Percentiles rank a stretch among this genome's conserved stretches.
Conservation (phyloP, 2,113 vertebrate species). For the Prunella fulvescens region DNA sequence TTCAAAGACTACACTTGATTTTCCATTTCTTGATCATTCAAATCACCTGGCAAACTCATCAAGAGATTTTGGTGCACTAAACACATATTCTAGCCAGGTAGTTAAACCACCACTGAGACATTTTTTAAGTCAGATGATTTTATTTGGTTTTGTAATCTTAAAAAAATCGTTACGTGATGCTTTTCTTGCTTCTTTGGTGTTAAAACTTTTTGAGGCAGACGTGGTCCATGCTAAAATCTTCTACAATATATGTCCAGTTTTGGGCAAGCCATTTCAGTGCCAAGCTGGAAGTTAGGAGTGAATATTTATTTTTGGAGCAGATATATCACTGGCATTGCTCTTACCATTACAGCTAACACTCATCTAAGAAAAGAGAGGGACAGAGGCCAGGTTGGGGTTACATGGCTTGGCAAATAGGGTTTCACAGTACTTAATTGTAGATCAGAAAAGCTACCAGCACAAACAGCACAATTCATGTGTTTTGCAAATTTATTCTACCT, state of each 20-base stretch:
- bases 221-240: not conserved
- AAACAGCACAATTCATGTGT: not conserved
- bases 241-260: not conserved
- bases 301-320: not conserved
- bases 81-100: not conserved
- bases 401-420: not conserved
- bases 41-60: not conserved
- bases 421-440: not conserved
- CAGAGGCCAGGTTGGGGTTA: not conserved
- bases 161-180: not conserved
- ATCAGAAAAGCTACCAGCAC: not conserved
- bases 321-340: not conserved
- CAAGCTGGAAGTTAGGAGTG: not conserved
- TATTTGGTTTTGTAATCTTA: not conserved
- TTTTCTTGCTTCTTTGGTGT: not conserved
- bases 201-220: not conserved
- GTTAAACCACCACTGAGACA: not conserved
- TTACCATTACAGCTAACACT: not conserved
- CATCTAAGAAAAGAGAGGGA: not conserved
- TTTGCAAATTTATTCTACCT: not conserved
- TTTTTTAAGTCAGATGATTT: not conserved
- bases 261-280: not conserved
- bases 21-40: not conserved
- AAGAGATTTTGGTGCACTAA: not conserved
- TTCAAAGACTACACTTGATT: not conserved